Evolutionary conservation across 2,797 vertebrate genomes (phyloP), one percentile per base, ranked within the genome.

Genomic region (Lepus townsendii): DNA sequence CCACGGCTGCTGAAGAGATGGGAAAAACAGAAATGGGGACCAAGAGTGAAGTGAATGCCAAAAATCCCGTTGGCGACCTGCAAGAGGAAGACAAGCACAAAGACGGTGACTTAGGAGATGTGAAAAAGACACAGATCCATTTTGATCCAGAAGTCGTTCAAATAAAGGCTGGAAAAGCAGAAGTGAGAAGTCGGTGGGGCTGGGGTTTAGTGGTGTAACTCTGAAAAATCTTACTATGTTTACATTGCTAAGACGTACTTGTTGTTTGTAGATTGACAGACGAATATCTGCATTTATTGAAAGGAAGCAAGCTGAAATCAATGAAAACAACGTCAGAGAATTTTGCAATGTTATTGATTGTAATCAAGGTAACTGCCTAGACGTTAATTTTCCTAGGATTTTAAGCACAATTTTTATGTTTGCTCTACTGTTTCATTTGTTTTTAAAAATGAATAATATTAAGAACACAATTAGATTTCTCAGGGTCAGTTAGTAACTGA

Each of bases 311-410:
- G 99, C 99, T 97, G 99, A 99, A 99, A 99, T 99, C 99, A 99
- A 99, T 99, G 99, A 99, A 99, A 99, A 99, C 99, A 99, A 99
- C 97, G 99, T 99, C 98, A 99, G 99, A 97, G 99, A 99, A 99
- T 99, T 99, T 99, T 99, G 99, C 99, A 99, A 99, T 98, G 99
- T 99, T 99, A 99, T 99, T 99, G 99, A 99, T 99, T 99, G 99
- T 99, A 99, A 99, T 99, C 99, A 99, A 99, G 99, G 99, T 99
- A 99, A 99, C 97, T 98, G 97, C 94, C 95, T 97, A 95, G 91
- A 96, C 92, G 97, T 98, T 97, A 94, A 97, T 98, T 97, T 98
- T 97, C 63, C 95, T 95, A 82, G 42, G 72, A 92, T 87, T 95
- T 97, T 95, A 96, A 97, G 27, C 35, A 32, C n/a, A 94, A 60